phyloP scores from a whole-genome alignment of 2,113 vertebrate genomes.

The Castor canadensis region DNA sequence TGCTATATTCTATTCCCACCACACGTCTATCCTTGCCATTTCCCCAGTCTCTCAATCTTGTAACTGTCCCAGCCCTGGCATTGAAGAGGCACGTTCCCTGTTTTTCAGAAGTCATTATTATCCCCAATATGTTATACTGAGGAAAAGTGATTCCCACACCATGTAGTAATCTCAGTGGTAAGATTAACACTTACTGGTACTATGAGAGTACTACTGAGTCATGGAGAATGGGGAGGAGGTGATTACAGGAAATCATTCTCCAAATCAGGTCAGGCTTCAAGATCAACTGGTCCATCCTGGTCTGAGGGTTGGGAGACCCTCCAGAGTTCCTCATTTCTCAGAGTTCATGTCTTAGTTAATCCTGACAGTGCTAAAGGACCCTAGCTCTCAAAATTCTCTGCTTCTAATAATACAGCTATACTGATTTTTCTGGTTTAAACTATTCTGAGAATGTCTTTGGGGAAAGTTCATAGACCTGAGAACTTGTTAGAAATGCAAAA shows the following conservation, averaged over 20 bases:
- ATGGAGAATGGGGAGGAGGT: neutral
- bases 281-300: constrained; percentile 12
- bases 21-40: neutral
- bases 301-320: neutral
- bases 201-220: constrained; percentile 40
- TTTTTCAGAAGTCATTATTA: constrained; percentile 8
- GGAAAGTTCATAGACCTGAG: neutral
- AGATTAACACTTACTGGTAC: constrained; percentile 13
- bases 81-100: neutral
- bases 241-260: constrained; percentile 17
- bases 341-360: neutral
- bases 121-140: neutral
- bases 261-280: constrained; percentile 45
- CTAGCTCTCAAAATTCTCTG: neutral
- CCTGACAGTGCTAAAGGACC: neutral
- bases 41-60: neutral
- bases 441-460: neutral
- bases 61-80: neutral
- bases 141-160: neutral
- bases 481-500: neutral
- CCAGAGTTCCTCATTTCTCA: neutral
- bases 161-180: neutral
- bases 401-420: neutral
- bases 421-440: neutral
- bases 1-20: neutral